Conservation (phyloP, 2,113 vertebrate genomes). For the Scophthalmus maximus region DNA sequence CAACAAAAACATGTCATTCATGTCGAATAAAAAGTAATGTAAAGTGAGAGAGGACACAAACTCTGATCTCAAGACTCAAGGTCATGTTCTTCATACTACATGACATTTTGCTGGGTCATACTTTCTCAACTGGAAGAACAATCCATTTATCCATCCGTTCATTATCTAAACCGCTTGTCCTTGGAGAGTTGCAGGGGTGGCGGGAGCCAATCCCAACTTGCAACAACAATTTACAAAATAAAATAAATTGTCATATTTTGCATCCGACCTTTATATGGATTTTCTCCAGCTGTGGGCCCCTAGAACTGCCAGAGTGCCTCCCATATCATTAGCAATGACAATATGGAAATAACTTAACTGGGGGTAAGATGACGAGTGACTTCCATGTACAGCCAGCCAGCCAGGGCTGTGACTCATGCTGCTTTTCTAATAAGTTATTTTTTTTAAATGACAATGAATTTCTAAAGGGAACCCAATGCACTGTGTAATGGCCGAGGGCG, state of each 20-base stretch:
- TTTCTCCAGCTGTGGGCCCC: neutral
- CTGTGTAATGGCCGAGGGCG: neutral
- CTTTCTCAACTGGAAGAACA: too few species aligned
- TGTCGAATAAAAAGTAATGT: neutral
- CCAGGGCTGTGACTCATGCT: conserved; percentile 16
- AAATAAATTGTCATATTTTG: conserved; percentile 17
- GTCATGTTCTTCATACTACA: too few species aligned
- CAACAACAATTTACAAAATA: conserved; percentile 6
- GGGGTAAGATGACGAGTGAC: conserved; percentile 28
- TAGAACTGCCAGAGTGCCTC: conserved; percentile 15
- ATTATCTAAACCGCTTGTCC: neutral
- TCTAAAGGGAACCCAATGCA: neutral
- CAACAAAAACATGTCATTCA: neutral
- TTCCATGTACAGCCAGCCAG: conserved; percentile 10
- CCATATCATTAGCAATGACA: conserved; percentile 21
- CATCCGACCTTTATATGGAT: neutral
- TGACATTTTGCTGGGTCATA: too few species aligned
- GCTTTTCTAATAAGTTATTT: conserved; percentile 38
- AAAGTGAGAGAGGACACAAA: neutral
- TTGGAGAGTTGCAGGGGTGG: too few species aligned
- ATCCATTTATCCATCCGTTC: too few species aligned
- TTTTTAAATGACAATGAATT: neutral
- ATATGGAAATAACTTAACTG: conserved; percentile 39
- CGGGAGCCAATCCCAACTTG: too few species aligned
- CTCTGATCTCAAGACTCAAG: neutral